Percentiles rank a stretch among this genome's conserved stretches.
These are phyloP conservation scores for Atrina japonica DNA, from an alignment of 2,888 invertebrate genomes.

Conservation along the genomic window DNA sequence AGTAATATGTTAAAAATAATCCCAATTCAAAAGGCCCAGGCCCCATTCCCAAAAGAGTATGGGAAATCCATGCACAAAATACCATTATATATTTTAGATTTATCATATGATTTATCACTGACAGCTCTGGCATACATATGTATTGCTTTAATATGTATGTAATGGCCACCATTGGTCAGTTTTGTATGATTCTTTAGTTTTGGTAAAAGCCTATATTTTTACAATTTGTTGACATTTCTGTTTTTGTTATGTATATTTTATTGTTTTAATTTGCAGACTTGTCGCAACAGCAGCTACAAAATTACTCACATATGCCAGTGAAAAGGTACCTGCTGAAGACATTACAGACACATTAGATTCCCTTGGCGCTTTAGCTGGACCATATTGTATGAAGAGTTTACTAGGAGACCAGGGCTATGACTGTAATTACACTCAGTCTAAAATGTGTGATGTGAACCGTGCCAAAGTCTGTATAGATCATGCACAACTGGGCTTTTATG, in stretches of 20 bases:
- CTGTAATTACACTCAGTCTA: conserved; percentile 8
- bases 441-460: conserved; percentile 22
- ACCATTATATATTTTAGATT: no score
- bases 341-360: conserved; percentile 16
- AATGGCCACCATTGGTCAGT: no score
- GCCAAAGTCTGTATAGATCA: conserved; percentile 29
- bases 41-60: no score
- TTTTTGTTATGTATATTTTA: background rate
- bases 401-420: background rate
- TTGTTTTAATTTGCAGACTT: conserved; percentile 11
- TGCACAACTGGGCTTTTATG: conserved; percentile 18
- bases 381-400: conserved; percentile 22
- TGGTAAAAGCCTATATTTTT: no score
- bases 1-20: no score
- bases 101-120: background rate
- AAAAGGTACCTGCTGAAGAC: conserved; percentile 9
- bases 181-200: no score
- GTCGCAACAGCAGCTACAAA: conserved; percentile 8
- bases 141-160: no score
- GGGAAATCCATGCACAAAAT: no score
- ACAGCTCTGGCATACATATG: background rate
- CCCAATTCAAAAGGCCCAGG: no score
- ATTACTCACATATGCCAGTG: conserved; percentile 10
- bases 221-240: no score
- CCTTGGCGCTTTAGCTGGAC: conserved; percentile 12